A percentile compares a stretch with the other conserved stretches of the same genome.
Conservation (phyloP, 2,797 vertebrate genomes). For the Poecile montanus region DNA sequence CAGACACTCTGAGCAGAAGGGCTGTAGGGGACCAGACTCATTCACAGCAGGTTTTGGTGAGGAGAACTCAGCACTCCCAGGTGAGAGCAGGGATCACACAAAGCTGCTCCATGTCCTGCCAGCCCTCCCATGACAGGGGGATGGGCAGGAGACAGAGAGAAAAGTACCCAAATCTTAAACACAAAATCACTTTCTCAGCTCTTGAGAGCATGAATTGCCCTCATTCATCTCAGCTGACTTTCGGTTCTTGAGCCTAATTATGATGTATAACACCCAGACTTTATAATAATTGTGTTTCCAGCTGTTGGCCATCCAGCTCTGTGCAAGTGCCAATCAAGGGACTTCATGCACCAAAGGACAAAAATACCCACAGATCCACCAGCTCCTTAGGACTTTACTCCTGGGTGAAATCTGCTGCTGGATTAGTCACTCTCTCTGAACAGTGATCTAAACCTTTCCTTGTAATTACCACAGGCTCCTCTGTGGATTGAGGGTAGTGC, state of each 20-base stretch:
- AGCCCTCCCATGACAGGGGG: not conserved
- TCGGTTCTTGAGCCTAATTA: conserved; percentile 48
- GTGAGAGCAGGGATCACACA: not conserved
- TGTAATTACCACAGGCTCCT: not conserved
- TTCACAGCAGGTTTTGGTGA: not conserved
- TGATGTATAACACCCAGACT: conserved; percentile 47
- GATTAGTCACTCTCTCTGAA: not conserved
- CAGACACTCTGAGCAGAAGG: not conserved
- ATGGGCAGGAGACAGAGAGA: not conserved
- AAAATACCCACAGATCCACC: not conserved
- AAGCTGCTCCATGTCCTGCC: not conserved
- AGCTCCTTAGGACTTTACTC: not conserved
- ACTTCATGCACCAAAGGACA: conserved; percentile 6
- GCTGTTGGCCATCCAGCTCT: not conserved
- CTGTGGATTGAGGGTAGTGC: not conserved
- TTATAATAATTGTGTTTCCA: conserved; percentile 41
- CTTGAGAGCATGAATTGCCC: conserved; percentile 43
- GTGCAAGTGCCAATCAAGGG: conserved; percentile 12
- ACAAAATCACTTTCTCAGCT: not conserved
- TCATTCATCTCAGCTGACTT: conserved; percentile 58
- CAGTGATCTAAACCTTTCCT: not conserved
- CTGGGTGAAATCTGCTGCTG: not conserved
- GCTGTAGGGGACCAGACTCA: not conserved
- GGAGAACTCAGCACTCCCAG: not conserved
- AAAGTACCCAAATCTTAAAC: not conserved